Evolutionary conservation across 2,113 vertebrate species (phyloP).

Genomic region (Erinaceus europaeus): DNA sequence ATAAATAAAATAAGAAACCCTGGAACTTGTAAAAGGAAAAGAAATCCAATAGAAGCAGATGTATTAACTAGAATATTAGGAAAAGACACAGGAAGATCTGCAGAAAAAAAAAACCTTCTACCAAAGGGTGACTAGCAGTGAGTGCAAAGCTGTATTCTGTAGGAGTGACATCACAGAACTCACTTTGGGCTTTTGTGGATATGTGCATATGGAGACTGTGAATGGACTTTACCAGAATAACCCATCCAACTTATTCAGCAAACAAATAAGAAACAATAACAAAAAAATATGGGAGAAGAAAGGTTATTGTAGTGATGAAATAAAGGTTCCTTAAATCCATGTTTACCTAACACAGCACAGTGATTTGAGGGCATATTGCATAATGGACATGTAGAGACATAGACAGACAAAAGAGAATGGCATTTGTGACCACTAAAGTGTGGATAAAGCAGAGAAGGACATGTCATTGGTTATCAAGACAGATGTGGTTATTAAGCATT

Average conservation of each 20-base stretch:
- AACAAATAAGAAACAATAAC: background rate
- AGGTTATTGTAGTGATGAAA: background rate
- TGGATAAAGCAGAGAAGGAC: background rate
- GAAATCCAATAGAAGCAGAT: background rate
- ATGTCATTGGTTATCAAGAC: too few species aligned
- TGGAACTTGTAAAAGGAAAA: too few species aligned
- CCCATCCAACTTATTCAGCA: background rate
- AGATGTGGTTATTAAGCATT: background rate
- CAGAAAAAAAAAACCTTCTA: background rate
- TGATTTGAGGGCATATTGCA: too few species aligned
- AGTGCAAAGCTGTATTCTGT: background rate
- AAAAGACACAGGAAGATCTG: background rate
- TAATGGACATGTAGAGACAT: too few species aligned
- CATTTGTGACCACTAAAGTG: background rate
- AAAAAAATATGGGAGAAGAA: background rate
- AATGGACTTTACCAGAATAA: background rate
- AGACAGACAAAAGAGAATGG: background rate
- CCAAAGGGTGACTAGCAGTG: background rate
- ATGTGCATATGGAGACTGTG: background rate
- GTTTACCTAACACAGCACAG: background rate
- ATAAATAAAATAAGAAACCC: background rate
- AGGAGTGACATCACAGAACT: background rate
- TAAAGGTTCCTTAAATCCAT: background rate
- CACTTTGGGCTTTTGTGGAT: background rate
- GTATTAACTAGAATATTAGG: background rate